Base-by-base conservation (phyloP, 1,140 invertebrate species). In the Nixonia krombeini region DNA sequence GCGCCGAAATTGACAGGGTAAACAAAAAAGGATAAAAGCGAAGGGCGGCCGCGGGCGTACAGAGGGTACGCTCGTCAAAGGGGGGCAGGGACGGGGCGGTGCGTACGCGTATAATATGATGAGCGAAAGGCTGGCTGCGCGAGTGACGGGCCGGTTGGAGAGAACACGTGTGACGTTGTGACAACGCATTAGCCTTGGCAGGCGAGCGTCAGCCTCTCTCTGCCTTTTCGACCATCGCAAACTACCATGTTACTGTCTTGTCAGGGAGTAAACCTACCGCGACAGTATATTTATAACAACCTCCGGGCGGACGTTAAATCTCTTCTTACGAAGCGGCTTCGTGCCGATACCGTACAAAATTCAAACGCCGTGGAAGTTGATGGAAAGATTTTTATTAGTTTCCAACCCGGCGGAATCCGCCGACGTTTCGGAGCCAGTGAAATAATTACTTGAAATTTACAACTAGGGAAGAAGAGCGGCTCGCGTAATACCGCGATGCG, bases 261-360 rank as follows among this genome's bases (percentile, higher is more conserved):
- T 76, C 72, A 63, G 38, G 21, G 15, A 44, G 46, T 46, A 56
- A 33, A 55, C 53, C 40, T 38, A 52, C 28, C 25, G 23, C 55
- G 46, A 73, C 68, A 73, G 75, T 78, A 78, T 78, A 78, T 78
- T 78, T 78, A 78, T 74, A 76, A 65, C 21, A 44, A 35, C 9
- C 45, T 47, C 25, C 21, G 61, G 45, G 44, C 37, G 25, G 25
- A 40, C 37, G 13, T 52, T 42, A 42, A 52, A 52, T 42, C 37
- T 31, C 50, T 35, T 42, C 15, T 42, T 26, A 21, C 26, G 26
- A 21, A 45, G 25, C 37, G 2, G 5, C 18, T 10, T 10, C 9
- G 18, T 16, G 16, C 15, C 33, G 15, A 37, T 37, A 16, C 2
- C 9, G 15, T 2, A 12, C 15, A 37, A 37, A 37, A 7, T 13